phyloP scores from a whole-genome alignment of 2,888 invertebrate species.

The Ashinkailepas kermadecensis region DNA sequence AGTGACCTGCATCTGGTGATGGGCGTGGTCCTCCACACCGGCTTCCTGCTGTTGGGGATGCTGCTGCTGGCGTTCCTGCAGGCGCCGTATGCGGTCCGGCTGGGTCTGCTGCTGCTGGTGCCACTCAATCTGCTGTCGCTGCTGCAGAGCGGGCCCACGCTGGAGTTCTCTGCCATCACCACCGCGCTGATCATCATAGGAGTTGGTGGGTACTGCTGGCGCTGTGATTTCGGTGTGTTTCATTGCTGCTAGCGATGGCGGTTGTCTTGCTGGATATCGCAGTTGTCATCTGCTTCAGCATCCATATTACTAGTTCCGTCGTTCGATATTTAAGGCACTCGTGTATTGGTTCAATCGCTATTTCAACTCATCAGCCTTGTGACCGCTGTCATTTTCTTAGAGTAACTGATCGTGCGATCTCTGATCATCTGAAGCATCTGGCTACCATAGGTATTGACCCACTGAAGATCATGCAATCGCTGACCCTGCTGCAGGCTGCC shows the following conservation, averaged over 20 bases:
- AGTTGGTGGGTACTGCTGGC: background rate
- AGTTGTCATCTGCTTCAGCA: background rate
- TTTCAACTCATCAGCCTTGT: too few species aligned
- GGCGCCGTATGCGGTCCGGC: slow-evolving; percentile 25
- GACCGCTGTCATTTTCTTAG: too few species aligned
- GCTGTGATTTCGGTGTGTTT: background rate
- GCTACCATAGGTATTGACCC: too few species aligned
- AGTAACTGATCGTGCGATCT: too few species aligned
- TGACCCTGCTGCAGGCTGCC: too few species aligned
- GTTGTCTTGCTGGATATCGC: background rate
- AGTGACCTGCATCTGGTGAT: slow-evolving; percentile 29
- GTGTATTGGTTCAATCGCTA: too few species aligned
- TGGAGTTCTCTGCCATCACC: slow-evolving; percentile 20
- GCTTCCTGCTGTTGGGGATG: slow-evolving; percentile 33
- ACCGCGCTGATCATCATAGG: background rate
- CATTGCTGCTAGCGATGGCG: background rate
- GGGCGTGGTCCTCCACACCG: slow-evolving; percentile 28
- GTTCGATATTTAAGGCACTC: too few species aligned
- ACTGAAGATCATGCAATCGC: too few species aligned
- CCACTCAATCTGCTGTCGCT: slow-evolving; percentile 26
- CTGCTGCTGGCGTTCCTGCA: slow-evolving; percentile 29
- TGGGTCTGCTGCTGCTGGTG: slow-evolving; percentile 25
- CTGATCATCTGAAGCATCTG: too few species aligned
- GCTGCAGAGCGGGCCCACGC: slow-evolving; percentile 23
- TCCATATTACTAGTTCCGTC: background rate